phyloP scores from a whole-genome alignment of 2,888 invertebrate species.

The Drosophila atroscutellata region DNA sequence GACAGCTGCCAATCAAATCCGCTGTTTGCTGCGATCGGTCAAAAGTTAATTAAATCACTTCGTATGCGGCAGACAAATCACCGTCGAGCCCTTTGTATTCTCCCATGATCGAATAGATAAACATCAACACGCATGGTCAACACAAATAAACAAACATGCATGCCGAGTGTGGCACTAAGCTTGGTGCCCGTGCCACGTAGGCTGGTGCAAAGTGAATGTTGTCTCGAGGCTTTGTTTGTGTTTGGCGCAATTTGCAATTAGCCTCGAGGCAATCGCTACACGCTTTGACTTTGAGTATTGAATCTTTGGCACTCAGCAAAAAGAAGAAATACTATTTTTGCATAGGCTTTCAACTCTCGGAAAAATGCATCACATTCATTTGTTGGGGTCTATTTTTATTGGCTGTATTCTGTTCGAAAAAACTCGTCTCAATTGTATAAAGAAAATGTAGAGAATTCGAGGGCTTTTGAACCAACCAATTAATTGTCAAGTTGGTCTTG shows the following conservation, averaged over 20 bases:
- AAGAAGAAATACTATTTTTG: too few relatives aligned
- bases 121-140: slow-evolving; percentile 16
- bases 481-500: slow-evolving; percentile 19
- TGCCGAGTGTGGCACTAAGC: not conserved
- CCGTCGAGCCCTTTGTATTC: slow-evolving; percentile 35
- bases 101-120: slow-evolving; percentile 52
- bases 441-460: not conserved
- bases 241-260: not conserved
- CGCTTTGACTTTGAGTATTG: not conserved
- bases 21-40: slow-evolving; percentile 20
- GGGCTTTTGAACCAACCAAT: slow-evolving; percentile 20
- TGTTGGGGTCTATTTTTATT: not conserved
- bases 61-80: slow-evolving; percentile 39
- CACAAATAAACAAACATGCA: slow-evolving; percentile 3
- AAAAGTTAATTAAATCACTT: slow-evolving; percentile 53
- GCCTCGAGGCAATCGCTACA: not conserved
- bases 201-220: slow-evolving; percentile 10
- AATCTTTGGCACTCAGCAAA: not conserved
- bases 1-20: slow-evolving; percentile 40
- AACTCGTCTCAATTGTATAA: not conserved
- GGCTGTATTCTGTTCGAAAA: not conserved
- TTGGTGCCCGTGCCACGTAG: not conserved
- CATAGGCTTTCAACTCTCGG: not conserved
- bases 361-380: not conserved
- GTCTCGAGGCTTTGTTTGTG: not conserved